Evolutionary conservation across 2,113 vertebrate species (phyloP).

Genomic region (Rostratula benghalensis): DNA sequence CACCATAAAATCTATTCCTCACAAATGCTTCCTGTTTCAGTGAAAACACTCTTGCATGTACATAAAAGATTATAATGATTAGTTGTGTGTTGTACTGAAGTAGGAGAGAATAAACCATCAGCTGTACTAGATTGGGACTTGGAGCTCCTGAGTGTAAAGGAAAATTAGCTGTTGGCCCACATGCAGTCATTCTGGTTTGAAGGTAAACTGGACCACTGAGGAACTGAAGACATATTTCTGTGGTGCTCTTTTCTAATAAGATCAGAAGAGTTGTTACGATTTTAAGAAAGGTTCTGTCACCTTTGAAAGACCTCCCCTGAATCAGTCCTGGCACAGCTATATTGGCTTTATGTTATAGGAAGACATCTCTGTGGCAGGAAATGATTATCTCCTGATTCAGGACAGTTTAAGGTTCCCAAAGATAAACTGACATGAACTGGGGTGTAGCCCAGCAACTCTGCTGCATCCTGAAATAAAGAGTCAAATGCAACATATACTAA

Average conservation of each 20-base stretch:
- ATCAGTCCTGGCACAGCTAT: not conserved
- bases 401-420: not conserved
- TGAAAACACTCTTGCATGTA: not conserved
- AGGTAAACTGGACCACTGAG: not conserved
- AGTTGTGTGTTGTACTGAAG: not conserved
- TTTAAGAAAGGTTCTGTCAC: not conserved
- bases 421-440: not conserved
- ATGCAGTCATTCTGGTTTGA: not conserved
- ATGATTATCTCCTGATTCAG: not conserved
- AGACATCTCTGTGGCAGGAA: not conserved
- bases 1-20: not conserved
- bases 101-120: not conserved
- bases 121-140: not conserved
- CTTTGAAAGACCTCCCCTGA: not conserved
- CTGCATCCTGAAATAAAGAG: not conserved
- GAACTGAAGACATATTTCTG: not conserved
- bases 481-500: not conserved
- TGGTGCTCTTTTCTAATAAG: not conserved
- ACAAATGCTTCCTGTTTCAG: not conserved
- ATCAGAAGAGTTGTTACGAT: not conserved
- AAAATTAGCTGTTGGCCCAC: not conserved
- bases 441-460: not conserved
- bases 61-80: not conserved
- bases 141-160: not conserved
- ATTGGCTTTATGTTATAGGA: not conserved